Evolutionary conservation across 2,113 vertebrate genomes (phyloP).

Genomic region (Eublepharis macularius): DNA sequence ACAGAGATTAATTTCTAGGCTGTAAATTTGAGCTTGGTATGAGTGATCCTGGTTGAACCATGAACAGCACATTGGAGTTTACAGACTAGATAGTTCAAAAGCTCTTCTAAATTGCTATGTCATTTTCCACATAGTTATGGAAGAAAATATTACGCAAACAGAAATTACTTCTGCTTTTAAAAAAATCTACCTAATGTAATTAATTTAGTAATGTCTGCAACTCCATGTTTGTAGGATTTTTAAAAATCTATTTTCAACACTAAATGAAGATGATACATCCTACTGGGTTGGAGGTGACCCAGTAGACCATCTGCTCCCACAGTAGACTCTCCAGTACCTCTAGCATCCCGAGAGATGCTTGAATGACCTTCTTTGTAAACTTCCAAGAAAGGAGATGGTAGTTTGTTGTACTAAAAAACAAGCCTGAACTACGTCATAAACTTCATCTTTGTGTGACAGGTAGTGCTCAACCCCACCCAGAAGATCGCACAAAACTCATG

Average conservation of each 20-base stretch:
- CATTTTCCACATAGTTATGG: constrained; percentile 27
- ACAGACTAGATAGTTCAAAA: constrained; percentile 32
- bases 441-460: background rate
- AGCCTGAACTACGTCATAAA: background rate
- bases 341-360: background rate
- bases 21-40: background rate
- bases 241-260: background rate
- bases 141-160: constrained; percentile 10
- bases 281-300: background rate
- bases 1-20: constrained; percentile 14
- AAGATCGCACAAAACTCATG: too few species aligned
- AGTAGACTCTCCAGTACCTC: background rate
- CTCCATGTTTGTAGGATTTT: constrained; percentile 11
- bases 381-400: background rate
- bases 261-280: constrained; percentile 8
- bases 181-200: background rate
- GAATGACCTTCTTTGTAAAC: background rate
- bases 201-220: background rate
- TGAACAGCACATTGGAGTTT: constrained; percentile 7
- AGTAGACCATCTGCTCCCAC: background rate
- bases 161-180: constrained; percentile 6
- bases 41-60: background rate
- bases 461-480: too few species aligned
- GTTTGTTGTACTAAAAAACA: background rate
- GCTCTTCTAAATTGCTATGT: constrained; percentile 18